Evolutionary conservation across 1,140 invertebrate genomes (phyloP).

Genomic region (Drosophila pseudoobscura): DNA sequence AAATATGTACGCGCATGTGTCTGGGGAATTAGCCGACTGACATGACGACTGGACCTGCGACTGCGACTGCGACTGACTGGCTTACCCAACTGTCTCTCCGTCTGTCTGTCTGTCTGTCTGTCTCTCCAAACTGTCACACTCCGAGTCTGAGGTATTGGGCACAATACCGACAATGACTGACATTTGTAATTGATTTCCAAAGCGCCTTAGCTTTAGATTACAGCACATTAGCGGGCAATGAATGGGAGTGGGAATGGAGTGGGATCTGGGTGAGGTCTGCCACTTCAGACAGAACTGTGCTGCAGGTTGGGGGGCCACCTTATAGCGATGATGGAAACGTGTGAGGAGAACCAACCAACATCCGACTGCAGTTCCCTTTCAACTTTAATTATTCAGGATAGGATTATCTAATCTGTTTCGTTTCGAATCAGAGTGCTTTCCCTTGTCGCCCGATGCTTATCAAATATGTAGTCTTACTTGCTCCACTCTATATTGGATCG

Average conservation of each 20-base stretch:
- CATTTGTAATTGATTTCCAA: constrained; percentile 75
- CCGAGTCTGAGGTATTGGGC: constrained; percentile 45
- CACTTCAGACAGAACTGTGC: constrained; percentile 10
- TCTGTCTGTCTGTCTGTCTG: too few relatives aligned
- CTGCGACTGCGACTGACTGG: background rate
- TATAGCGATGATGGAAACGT: too few relatives aligned
- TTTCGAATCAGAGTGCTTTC: constrained; percentile 59
- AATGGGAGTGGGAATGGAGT: constrained; percentile 4
- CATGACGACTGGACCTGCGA: background rate
- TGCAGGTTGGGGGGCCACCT: background rate
- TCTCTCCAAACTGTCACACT: constrained; percentile 68
- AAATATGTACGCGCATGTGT: constrained; percentile 8
- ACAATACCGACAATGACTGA: constrained; percentile 65
- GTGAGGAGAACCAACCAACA: constrained; percentile 7
- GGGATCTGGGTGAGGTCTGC: constrained; percentile 33
- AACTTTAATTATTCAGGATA: constrained; percentile 23
- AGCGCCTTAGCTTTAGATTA: constrained; percentile 72
- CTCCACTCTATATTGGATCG: constrained; percentile 24
- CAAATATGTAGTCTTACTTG: constrained; percentile 44
- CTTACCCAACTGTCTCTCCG: constrained; percentile 55
- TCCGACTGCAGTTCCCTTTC: background rate
- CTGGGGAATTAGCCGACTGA: constrained; percentile 35
- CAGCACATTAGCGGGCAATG: constrained; percentile 64
- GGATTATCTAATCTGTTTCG: constrained; percentile 36
- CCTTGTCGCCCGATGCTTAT: constrained; percentile 63